Percentiles rank a stretch among this genome's conserved stretches.
phyloP scores from a whole-genome alignment of 2,888 invertebrate species.

The Cheilosia soror region DNA sequence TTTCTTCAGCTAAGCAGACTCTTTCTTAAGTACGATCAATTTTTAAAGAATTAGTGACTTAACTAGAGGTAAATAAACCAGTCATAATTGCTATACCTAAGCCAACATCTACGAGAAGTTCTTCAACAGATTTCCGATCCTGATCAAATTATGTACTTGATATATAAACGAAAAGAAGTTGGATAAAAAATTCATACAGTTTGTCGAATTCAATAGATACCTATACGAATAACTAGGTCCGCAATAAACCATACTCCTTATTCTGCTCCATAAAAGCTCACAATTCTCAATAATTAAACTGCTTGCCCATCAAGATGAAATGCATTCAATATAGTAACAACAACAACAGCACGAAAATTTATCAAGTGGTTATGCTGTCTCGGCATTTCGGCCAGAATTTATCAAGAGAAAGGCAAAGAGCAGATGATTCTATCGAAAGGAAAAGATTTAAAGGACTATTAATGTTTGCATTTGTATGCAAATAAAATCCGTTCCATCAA shows the following conservation, averaged over 20 bases:
- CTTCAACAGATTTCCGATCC: too few relatives aligned
- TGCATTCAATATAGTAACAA: conserved; percentile 48
- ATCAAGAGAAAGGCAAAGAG: conserved; percentile 15
- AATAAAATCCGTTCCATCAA: conserved; percentile 51
- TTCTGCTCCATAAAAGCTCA: not conserved
- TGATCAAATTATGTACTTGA: too few relatives aligned
- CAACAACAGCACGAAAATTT: conserved; percentile 7
- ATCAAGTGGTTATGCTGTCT: conserved; percentile 50
- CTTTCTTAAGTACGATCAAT: too few relatives aligned
- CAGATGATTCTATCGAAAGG: conserved; percentile 12
- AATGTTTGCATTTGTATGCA: conserved; percentile 66
- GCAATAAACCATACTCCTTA: conserved; percentile 1
- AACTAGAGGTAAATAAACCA: too few relatives aligned
- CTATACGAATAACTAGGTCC: not conserved
- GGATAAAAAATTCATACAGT: not conserved
- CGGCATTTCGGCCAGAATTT: conserved; percentile 29
- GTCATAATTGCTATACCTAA: too few relatives aligned
- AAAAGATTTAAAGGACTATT: conserved; percentile 68
- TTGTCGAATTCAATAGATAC: not conserved
- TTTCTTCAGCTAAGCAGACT: too few relatives aligned
- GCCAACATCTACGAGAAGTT: too few relatives aligned
- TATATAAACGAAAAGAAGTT: too few relatives aligned
- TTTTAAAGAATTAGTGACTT: too few relatives aligned
- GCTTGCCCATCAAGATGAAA: conserved; percentile 53
- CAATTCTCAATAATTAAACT: conserved; percentile 44